phyloP scores from a whole-genome alignment of 2,113 vertebrate species.

The Hucho hucho region DNA sequence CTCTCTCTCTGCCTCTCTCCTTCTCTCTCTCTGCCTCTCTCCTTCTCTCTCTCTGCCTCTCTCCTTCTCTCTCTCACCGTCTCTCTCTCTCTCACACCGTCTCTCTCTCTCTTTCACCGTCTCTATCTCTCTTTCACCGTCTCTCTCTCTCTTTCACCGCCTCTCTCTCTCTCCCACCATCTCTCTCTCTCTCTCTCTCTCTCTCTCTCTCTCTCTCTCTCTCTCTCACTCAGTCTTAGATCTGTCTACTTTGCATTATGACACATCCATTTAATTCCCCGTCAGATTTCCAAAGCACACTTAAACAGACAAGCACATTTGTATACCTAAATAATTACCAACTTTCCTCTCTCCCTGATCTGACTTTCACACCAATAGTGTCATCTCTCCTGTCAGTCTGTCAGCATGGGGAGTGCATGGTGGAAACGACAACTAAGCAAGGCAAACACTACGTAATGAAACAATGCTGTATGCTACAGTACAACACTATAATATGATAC shows the following conservation, averaged over 20 bases:
- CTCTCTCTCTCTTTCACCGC: too few relatives aligned
- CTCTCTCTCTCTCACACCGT: too few relatives aligned
- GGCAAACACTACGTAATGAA: too few relatives aligned
- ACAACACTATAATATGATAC: neutral
- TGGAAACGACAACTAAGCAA: neutral
- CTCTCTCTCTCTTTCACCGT: too few relatives aligned
- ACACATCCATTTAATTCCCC: constrained; percentile 49
- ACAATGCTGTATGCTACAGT: too few relatives aligned
- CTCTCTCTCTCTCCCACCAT: too few relatives aligned
- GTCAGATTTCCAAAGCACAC: constrained; percentile 35
- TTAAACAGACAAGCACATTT: constrained; percentile 51
- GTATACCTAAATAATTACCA: constrained; percentile 58
- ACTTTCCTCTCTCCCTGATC: constrained; percentile 14
- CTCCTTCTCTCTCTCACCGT: neutral
- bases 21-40: neutral
- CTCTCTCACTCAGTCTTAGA: constrained; percentile 11
- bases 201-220: too few relatives aligned
- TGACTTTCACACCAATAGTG: constrained; percentile 1
- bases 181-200: too few relatives aligned
- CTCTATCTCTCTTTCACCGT: neutral
- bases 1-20: too few relatives aligned
- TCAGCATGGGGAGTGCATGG: neutral
- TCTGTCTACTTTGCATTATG: constrained; percentile 37
- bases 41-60: neutral
- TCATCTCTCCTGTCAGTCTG: constrained; percentile 3